Base-by-base conservation (phyloP, 1,140 invertebrate species). In the Brachystomella parvula region DNA sequence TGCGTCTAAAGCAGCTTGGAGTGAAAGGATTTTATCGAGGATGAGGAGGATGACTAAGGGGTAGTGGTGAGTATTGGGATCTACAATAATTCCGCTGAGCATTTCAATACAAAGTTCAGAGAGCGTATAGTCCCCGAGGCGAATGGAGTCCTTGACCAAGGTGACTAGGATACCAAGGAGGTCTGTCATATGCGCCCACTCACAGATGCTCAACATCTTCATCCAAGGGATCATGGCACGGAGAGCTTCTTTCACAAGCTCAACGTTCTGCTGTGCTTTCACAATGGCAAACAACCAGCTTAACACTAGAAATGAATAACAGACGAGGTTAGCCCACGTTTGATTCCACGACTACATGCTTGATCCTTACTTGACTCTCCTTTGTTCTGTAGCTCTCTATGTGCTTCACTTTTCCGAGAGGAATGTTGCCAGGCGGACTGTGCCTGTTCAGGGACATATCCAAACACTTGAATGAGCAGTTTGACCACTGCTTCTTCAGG, bases 201-300 rank as follows among this genome's bases (percentile, higher is more conserved):
- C 66, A 47, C 64, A 73, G 39, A 73, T 65, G 26, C 64, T 66
- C 29, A 67, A 61, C 61, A 73, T 63, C 30, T 71, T 70, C 66
- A 71, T 70, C 71, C 71, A 73, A 6, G 67, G 63, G 44, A 58
- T 69, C 61, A 71, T 64, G 1, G 71, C 71, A 47, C 64, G 67
- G 2, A 70, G 28, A 32, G 61, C 39, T 65, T 73, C 68, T n/a
- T 68, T 39, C 2, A 70, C 33, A 3, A 71, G 47, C 24, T 72
- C 66, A 24, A 58, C 19, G 32, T 66, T 65, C 26, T 63, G 65
- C 49, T 72, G 68, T 1, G 63, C 63, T 49, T 63, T 32, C 3
- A 68, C 47, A 17, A 72, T 53, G 30, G 70, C 70, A 33, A 70
- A 68, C 3, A 72, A 62, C 71, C 71, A 73, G n/a, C 35, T 59